Percentiles rank a stretch among this genome's conserved stretches.
phyloP scores from a whole-genome alignment of 2,888 invertebrate genomes.

The Thalpophila matura region DNA sequence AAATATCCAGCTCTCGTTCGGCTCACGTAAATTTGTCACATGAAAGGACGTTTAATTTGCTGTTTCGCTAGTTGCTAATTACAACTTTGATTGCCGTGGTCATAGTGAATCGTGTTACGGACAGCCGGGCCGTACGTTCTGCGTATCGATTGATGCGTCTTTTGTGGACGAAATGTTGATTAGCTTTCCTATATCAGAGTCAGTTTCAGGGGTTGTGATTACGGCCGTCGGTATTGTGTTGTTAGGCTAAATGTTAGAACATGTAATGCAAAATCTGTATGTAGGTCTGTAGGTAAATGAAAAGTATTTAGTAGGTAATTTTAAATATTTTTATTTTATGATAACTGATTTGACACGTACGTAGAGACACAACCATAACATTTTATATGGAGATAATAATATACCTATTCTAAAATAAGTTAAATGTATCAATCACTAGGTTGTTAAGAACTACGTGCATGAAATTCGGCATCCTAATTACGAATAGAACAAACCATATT shows the following conservation, averaged over 20 bases:
- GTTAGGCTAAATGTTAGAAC: neutral
- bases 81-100: slow-evolving; percentile 87
- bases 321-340: no score
- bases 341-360: no score
- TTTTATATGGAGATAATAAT: no score
- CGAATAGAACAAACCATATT: no score
- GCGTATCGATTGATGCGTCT: slow-evolving; percentile 35
- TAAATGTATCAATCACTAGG: no score
- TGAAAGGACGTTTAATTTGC: slow-evolving; percentile 87
- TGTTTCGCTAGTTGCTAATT: slow-evolving; percentile 89
- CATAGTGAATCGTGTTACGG: slow-evolving; percentile 74
- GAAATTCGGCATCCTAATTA: no score
- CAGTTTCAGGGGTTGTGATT: slow-evolving; percentile 8
- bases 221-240: slow-evolving; percentile 5
- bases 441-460: no score
- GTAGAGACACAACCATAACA: no score
- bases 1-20: slow-evolving; percentile 43
- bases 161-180: slow-evolving; percentile 51
- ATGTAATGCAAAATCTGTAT: no score
- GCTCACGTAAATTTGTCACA: slow-evolving; percentile 79
- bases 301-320: no score
- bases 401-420: no score
- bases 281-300: no score
- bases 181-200: slow-evolving; percentile 27
- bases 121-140: slow-evolving; percentile 42